Base-by-base conservation (phyloP, 37 sponge, comb jelly and placozoan genomes). In the Beroe ovata region DNA sequence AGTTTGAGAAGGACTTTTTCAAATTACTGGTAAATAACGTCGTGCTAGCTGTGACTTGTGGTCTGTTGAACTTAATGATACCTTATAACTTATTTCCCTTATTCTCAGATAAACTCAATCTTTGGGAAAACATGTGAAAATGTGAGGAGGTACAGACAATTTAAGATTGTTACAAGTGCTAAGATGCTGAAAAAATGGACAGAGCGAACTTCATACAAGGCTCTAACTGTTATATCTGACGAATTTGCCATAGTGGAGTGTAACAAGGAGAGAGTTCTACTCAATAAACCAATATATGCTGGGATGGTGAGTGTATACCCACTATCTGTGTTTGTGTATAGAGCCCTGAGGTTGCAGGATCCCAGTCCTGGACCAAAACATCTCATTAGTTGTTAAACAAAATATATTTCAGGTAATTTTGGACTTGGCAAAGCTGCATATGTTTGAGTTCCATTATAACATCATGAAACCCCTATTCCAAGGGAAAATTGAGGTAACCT, bases 1-100 rank as follows among this genome's bases (percentile, higher is more conserved):
- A 62, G 63, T 62, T 62, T 62, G 63, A 62, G 25, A 62, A 62
- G 21, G 63, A 62, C 63, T 62, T 62, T 62, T 62, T 62, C 22
- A 62, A 62, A 62, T 16, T 62, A 18, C 22, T 62, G 63, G 63
- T 62, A 62, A 66, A 37, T 33, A 29, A 33, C 21, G 63, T 62
- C 8, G 25, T 28, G 63, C 16, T 19, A 58, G 16, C 16, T 58
- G 63, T 28, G n/a, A 62, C 21, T 62, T 62, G 21, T 62, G 26
- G 63, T 16, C n/a, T n/a, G n/a, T n/a, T n/a, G n/a, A n/a, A n/a
- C n/a, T n/a, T n/a, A n/a, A n/a, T n/a, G n/a, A n/a, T n/a, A n/a
- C n/a, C n/a, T n/a, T n/a, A n/a, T n/a, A n/a, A n/a, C n/a, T n/a
- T n/a, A n/a, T n/a, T n/a, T n/a, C n/a, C n/a, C n/a, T n/a, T n/a